Evolutionary conservation across 2,888 invertebrate genomes (phyloP).

Genomic region (Hydrotaea cyrtoneurina): DNA sequence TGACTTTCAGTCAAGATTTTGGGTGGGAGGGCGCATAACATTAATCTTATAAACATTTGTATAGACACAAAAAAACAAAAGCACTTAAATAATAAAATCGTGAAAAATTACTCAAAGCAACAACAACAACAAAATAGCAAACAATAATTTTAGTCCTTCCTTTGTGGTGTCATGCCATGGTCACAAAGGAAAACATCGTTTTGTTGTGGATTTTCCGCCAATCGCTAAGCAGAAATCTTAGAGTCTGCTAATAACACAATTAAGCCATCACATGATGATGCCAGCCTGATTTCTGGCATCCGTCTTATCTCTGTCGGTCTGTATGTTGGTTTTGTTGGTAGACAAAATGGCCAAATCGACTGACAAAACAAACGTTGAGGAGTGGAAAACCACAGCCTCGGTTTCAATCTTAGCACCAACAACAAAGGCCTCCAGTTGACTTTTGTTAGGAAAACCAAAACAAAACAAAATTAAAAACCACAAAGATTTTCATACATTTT

Average conservation of each 20-base stretch:
- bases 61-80: not conserved
- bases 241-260: slow-evolving; percentile 68
- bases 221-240: slow-evolving; percentile 58
- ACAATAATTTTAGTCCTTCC: not conserved
- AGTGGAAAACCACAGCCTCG: slow-evolving; percentile 17
- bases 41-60: not conserved
- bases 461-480: slow-evolving; percentile 29
- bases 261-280: slow-evolving; percentile 62
- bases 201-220: slow-evolving; percentile 26
- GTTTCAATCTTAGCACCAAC: not conserved
- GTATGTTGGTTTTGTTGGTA: slow-evolving; percentile 5
- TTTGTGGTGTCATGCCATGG: not conserved
- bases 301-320: not conserved
- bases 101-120: not conserved
- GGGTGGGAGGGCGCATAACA: too few relatives aligned
- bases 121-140: not conserved
- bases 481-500: not conserved
- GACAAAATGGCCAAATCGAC: not conserved
- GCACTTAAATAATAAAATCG: not conserved
- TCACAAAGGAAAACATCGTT: slow-evolving; percentile 6
- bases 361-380: not conserved
- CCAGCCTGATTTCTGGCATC: not conserved
- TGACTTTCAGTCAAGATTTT: not conserved
- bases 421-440: slow-evolving; percentile 17
- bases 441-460: not conserved